phyloP scores from a whole-genome alignment of 2,888 invertebrate genomes.

The Caenorhabditis sinica region DNA sequence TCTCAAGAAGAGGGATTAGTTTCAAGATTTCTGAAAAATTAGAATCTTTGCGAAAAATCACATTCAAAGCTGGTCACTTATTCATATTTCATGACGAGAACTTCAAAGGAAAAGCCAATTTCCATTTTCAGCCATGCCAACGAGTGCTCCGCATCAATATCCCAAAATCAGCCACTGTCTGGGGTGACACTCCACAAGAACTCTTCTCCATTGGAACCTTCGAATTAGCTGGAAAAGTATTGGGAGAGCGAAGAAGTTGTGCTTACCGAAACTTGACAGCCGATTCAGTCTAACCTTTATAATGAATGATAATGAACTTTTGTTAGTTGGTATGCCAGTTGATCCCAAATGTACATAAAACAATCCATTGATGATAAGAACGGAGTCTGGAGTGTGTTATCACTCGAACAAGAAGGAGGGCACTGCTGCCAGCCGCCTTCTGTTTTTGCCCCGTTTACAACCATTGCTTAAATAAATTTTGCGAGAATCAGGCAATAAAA shows the following conservation, averaged over 20 bases:
- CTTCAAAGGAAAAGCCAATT: background rate
- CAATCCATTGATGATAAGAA: slow-evolving; percentile 48
- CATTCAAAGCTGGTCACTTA: too few relatives aligned
- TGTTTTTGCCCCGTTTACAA: slow-evolving; percentile 53
- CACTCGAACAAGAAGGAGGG: slow-evolving; percentile 21
- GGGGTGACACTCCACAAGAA: slow-evolving; percentile 55
- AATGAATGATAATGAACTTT: slow-evolving; percentile 35
- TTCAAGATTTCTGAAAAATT: too few relatives aligned
- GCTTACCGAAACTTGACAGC: slow-evolving; percentile 40
- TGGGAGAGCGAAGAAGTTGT: slow-evolving; percentile 67
- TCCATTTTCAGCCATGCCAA: slow-evolving; percentile 68
- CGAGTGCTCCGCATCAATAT: slow-evolving; percentile 71
- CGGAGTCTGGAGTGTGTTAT: slow-evolving; percentile 27
- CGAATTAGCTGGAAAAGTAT: slow-evolving; percentile 61
- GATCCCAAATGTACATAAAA: slow-evolving; percentile 61
- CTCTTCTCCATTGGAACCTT: slow-evolving; percentile 63
- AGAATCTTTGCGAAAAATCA: too few relatives aligned
- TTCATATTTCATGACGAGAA: too few relatives aligned
- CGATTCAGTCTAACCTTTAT: slow-evolving; percentile 21
- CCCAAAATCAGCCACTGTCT: slow-evolving; percentile 65
- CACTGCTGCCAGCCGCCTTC: slow-evolving; percentile 53
- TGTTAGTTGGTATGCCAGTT: slow-evolving; percentile 40
- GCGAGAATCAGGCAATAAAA: slow-evolving; percentile 25
- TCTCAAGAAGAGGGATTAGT: too few relatives aligned
- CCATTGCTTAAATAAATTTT: slow-evolving; percentile 60